Percentiles rank a stretch among this genome's conserved stretches.
These are phyloP conservation scores for Drosophila guanche DNA, from an alignment of 1,140 invertebrate species.

Conservation along the genomic window DNA sequence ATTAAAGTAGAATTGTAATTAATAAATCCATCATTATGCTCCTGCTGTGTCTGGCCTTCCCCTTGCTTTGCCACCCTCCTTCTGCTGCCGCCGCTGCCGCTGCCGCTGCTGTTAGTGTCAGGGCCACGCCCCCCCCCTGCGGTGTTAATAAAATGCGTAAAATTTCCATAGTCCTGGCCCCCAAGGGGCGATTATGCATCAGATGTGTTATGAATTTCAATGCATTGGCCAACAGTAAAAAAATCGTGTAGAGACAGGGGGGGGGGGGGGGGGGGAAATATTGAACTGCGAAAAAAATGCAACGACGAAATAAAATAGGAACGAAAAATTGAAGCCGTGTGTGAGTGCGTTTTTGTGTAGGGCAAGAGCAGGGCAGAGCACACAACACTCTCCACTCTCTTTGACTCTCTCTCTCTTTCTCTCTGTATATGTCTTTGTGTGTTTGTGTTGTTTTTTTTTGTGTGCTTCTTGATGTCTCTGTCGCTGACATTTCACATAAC, in stretches of 20 bases:
- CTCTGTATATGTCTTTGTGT: background rate
- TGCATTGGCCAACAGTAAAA: conserved; percentile 34
- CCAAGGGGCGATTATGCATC: conserved; percentile 71
- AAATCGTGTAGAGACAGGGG: conserved; percentile 11
- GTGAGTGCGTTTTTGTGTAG: conserved; percentile 56
- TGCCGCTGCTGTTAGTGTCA: background rate
- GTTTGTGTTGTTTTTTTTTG: background rate
- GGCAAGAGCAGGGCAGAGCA: background rate
- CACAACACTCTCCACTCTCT: background rate
- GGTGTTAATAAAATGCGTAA: conserved; percentile 62
- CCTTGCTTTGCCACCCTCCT: no score
- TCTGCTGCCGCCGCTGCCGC: background rate
- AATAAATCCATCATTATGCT: conserved; percentile 61
- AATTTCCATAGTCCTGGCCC: conserved; percentile 69
- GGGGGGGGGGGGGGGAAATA: no score
- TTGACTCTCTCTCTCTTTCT: background rate
- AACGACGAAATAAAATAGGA: background rate
- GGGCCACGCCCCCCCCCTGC: conserved; percentile 20
- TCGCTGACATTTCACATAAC: conserved; percentile 79
- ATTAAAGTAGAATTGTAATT: conserved; percentile 62
- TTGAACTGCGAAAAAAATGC: conserved; percentile 38
- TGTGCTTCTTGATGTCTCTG: conserved; percentile 58
- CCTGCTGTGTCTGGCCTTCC: background rate
- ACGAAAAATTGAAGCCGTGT: conserved; percentile 13
- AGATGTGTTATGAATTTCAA: conserved; percentile 81